Base-by-base conservation (phyloP, 2,797 vertebrate genomes). In the Argentina silus region DNA sequence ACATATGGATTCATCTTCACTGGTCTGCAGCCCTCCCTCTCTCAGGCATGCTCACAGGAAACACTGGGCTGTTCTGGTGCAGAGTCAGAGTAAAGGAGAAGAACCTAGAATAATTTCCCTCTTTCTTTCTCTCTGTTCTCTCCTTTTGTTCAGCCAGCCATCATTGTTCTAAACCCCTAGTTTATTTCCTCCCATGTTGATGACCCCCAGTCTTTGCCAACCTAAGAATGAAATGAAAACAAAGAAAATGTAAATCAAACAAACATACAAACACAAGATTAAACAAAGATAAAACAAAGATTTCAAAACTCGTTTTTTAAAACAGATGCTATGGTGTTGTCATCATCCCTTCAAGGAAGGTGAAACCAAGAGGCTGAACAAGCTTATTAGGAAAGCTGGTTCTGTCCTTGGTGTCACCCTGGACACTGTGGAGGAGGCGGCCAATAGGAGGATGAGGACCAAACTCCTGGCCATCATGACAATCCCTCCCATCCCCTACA, bases 1-100 rank as follows among this genome's bases (percentile, higher is more conserved):
- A 86, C 85, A 66, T 89, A 91, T 59, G 87, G 90, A 77, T 92
- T 92, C 89, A 91, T 93, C 83, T 88, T 88, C 1, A 78, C 67
- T 76, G 68, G 48, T 64, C 51, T 73, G 78, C 77, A 69, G 84
- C 80, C 57, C 42, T 82, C 55, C 55, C 65, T 71, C 75, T 79
- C 63, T 77, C 78, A 81, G 48, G 75, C 78, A 88, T 84, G 73
- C 68, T 86, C 56, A 76, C 67, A 64, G 47, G 82, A 79, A 82
- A 21, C 62, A 44, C 0, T 50, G 36, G 67, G 67, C 5, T 69
- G 73, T 68, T 6, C 6, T 14, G 14, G 21, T 61, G 27, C 7
- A 36, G 55, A 3, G 48, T 70, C 73, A 44, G 50, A 42, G 68
- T 60, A 55, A 23, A 73, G 72, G 66, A 63, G 63, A 55, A 78